These are phyloP conservation scores for Tychaedon coryphoeus DNA, from an alignment of 2,113 vertebrate genomes.

Conservation along the genomic window DNA sequence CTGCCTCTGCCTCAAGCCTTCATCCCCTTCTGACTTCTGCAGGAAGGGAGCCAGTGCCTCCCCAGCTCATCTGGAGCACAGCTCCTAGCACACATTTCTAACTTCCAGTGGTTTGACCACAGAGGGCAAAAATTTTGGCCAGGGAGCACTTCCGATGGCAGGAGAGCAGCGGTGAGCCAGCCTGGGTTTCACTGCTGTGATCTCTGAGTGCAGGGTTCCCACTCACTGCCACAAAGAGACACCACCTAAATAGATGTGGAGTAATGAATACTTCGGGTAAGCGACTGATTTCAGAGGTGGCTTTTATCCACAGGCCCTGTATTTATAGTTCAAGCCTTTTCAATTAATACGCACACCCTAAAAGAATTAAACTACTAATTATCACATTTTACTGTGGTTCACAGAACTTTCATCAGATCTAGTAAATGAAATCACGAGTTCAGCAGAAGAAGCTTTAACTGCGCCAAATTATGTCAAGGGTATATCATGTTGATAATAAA, in stretches of 20 bases:
- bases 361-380: constrained; percentile 77
- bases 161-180: neutral
- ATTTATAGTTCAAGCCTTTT: constrained; percentile 76
- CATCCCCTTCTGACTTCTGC: neutral
- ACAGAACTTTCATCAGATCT: constrained; percentile 70
- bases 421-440: constrained; percentile 70
- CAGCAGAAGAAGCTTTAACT: constrained; percentile 61
- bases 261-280: constrained; percentile 72
- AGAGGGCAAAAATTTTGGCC: neutral
- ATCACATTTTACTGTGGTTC: constrained; percentile 74
- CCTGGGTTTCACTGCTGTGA: neutral
- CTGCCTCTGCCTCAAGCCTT: neutral
- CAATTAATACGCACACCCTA: constrained; percentile 72
- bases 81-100: neutral
- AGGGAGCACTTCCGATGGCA: neutral
- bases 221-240: constrained; percentile 20
- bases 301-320: constrained; percentile 74
- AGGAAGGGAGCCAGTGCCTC: neutral
- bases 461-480: constrained; percentile 55
- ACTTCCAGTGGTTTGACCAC: neutral
- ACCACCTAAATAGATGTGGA: constrained; percentile 64
- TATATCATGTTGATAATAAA: constrained; percentile 44
- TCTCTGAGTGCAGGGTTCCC: neutral
- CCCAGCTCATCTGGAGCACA: neutral
- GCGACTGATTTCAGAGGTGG: constrained; percentile 65